phyloP scores from a whole-genome alignment of 2,113 vertebrate genomes.

The Cynopterus brachyotis region DNA sequence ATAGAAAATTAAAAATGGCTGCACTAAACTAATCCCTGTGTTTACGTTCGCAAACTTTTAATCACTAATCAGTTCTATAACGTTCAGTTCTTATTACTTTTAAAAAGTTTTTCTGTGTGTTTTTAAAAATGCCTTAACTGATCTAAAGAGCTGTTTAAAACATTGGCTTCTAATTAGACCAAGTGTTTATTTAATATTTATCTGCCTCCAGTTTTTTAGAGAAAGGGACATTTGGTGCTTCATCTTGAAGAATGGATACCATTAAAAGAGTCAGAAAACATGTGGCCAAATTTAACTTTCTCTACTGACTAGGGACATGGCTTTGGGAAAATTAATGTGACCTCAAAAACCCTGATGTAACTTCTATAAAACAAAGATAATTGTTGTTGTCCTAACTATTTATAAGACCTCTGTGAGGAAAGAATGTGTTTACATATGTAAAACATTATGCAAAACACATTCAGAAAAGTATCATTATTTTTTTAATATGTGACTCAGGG shows the following conservation, averaged over 20 bases:
- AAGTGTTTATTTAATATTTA: neutral
- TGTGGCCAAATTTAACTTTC: neutral
- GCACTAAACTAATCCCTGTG: neutral
- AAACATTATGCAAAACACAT: neutral
- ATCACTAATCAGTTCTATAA: neutral
- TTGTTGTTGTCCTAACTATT: neutral
- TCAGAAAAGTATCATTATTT: neutral
- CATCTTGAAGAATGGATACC: neutral
- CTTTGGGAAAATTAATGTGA: neutral
- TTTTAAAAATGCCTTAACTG: neutral
- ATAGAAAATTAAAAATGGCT: constrained; percentile 72
- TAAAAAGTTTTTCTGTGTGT: neutral
- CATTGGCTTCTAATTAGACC: neutral
- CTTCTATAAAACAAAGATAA: neutral
- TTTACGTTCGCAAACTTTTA: neutral
- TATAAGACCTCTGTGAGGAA: neutral
- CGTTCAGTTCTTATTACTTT: neutral
- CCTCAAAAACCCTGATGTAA: neutral
- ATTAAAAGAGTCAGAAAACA: neutral
- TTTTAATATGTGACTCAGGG: neutral
- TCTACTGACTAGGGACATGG: neutral
- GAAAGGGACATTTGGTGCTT: neutral
- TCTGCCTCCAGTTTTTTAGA: neutral
- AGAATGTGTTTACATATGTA: neutral
- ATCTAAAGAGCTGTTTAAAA: neutral